Base-by-base conservation (phyloP, 1,140 invertebrate genomes). In the Cyrtorhinus lividipennis region DNA sequence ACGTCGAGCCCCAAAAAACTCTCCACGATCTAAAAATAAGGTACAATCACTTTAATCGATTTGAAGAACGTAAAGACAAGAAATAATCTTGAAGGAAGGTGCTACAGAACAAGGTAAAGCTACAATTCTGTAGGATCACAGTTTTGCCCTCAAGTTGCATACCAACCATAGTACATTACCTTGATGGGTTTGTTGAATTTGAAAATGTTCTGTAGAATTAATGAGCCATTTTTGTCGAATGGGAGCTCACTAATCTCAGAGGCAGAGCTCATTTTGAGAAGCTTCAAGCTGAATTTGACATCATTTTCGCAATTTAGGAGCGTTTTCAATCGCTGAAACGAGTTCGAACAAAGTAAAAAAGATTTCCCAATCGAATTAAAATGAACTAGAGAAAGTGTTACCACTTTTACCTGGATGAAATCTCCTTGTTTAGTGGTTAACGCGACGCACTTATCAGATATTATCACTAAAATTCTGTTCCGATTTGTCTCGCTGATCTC, bases 161-260 rank as follows among this genome's bases (percentile, higher is more conserved):
- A 20, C 18, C 48, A 44, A 44, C 38, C 8, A 44, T 44, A 8
- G 38, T 44, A 44, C 38, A 10, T 65, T 62, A 66, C 66, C 38
- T 65, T 64, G 24, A 65, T 65, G 26, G 66, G 66, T 48, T 66
- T 66, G 27, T 65, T 62, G 46, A 66, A 66, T 1, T 64, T 60
- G 10, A 66, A 27, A 26, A 66, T 27, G 57, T 64, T 62, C 53
- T 66, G 66, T 13, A 66, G 30, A n/a, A 66, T 60, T 22, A 66
- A 26, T 8, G 63, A 66, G 18, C 66, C 66, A 44, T 66, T 64
- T 5, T 61, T 23, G 46, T 62, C 24, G 44, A 65, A 59, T 18
- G 10, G 5, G 10, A 53, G 20, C 20, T 53, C 48, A 20, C 5
- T 15, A 10, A 53, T 13, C 18, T 53, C 20, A 5, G 20, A 53